Base-by-base conservation (phyloP, 1,140 invertebrate species). In the Drosophila busckii region DNA sequence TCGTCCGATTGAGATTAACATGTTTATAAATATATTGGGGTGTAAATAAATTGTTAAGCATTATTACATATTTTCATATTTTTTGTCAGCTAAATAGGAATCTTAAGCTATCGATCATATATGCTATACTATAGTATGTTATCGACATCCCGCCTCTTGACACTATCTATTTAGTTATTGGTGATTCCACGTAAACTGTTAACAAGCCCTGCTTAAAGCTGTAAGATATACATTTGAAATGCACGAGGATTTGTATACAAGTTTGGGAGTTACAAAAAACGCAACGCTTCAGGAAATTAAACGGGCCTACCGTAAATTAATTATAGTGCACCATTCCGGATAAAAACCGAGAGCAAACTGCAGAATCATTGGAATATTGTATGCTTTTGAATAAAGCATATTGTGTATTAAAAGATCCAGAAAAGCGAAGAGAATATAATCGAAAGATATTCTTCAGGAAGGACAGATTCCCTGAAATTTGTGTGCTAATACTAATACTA, bases 1-100 rank as follows among this genome's bases (percentile, higher is more conserved):
- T 53, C 59, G 1, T 70, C 67, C 4, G 67, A 70, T 6, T 69
- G 8, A 28, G 9, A 60, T 45, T 42, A 40, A 28, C 8, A 16
- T 15, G 26, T 16, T 17, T 20, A 16, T 4, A 12, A 9, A n/a
- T n/a, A n/a, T n/a, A n/a, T 20, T 8, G 17, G 7, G 10, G n/a
- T 22, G 42, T 16, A 9, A 37, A 38, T 28, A 28, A 12, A 15
- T 38, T 19, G 9, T 19, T 48, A n/a, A n/a, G n/a, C n/a, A n/a
- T n/a, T n/a, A n/a, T n/a, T n/a, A n/a, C n/a, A n/a, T n/a, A n/a
- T n/a, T n/a, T n/a, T n/a, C n/a, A n/a, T n/a, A n/a, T n/a, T n/a
- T n/a, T n/a, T n/a, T n/a, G n/a, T n/a, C n/a, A n/a, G n/a, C n/a
- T n/a, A n/a, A 32, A 32, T 32, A 2, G 13, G n/a, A 8, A n/a